Base-by-base conservation (phyloP, 2,888 invertebrate species). In the Myopa tessellatipennis region DNA sequence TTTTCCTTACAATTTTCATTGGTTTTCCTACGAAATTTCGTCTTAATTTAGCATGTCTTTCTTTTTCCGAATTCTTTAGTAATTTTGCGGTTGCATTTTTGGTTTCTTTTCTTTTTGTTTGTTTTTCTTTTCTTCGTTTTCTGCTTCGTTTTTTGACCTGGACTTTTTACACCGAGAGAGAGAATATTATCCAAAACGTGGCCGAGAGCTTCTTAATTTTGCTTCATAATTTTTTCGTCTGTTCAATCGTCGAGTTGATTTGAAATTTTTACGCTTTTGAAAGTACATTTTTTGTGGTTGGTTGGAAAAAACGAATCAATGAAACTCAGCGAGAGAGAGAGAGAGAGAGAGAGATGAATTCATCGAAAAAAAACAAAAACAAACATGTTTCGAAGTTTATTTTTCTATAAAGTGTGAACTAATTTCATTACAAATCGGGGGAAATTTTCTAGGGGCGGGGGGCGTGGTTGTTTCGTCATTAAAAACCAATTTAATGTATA, bases 111-210 rank as follows among this genome's bases (percentile, higher is more conserved):
- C 7, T 45, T 6, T 45, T 45, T 6, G 10, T 45, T 45, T 45
- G 6, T 45, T 45, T 6, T 45, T 45, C 10, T 45, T 45, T 45
- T 45, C 10, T 6, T 10, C 10, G 6, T 81, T 72, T 76, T 81
- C 78, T 79, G 74, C 80, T 82, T 81, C 80, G 82, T 80, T 83
- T 84, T 83, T 86, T 87, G 87, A 85, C 87, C 87, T 87, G 85
- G 87, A 88, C 83, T 82, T 45, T 87, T 87, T 87, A 87, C 87
- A 26, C 26, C 26, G 26, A 26, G 26, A 88, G 86, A 87, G 88
- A 88, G 86, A 85, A 82, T 86, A 87, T 87, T 88, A 88, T 87
- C 88, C 88, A 88, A 88, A 26, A 88, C 85, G 84, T 86, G 87
- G 88, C 88, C 87, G 87, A 88, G 88, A 88, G 81, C 78, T 82